Evolutionary conservation across 1,140 invertebrate genomes (phyloP), one percentile per base, ranked within the genome.

Genomic region (Calycopis cecrops): DNA sequence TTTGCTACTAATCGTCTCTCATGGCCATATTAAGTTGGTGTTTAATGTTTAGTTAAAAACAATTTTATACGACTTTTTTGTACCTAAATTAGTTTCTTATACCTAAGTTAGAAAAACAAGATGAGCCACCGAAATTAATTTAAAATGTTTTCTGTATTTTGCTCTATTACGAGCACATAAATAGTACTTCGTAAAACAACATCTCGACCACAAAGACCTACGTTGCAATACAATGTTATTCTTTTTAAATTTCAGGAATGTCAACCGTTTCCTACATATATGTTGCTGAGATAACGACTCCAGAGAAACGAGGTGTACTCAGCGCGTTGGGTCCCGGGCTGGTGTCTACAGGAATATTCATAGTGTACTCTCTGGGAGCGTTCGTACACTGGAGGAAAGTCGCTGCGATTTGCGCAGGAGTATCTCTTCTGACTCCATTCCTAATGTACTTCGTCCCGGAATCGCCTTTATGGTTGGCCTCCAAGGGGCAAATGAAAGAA

Each of bases 361-460:
- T 92, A 12, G 90, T 91, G 0, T 93, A 93, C 68, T 89, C 89
- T 4, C 71, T 92, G 1, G 91, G 92, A 38, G 89, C 91, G 0
- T 85, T 91, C 57, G 78, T 91, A 8, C 88, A 90, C 35, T 93
- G 91, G 91, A 84, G 91, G 57, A 89, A 84, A 35, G 88, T 92
- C 0, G 91, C 92, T 9, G 87, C 89, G 0, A 88, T 92, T 10
- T 92, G 91, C 65, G 88, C 91, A 2, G 87, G 77, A 12, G 89
- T 92, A 8, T 90, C 90, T 0, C 77, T 92, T 11, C 75, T 92
- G 4, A 90, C 88, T 0, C 76, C 89, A 0, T 68, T 92, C 44
- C 65, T 89, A n/a, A 90, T 92, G 87, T 78, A 91, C 58, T 87
- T 91, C 68, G 79, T 92, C 18, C 93, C 93, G 0, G 94, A 95